Base-by-base conservation (phyloP, 2,113 vertebrate genomes). In the Lampris megalopsis region DNA sequence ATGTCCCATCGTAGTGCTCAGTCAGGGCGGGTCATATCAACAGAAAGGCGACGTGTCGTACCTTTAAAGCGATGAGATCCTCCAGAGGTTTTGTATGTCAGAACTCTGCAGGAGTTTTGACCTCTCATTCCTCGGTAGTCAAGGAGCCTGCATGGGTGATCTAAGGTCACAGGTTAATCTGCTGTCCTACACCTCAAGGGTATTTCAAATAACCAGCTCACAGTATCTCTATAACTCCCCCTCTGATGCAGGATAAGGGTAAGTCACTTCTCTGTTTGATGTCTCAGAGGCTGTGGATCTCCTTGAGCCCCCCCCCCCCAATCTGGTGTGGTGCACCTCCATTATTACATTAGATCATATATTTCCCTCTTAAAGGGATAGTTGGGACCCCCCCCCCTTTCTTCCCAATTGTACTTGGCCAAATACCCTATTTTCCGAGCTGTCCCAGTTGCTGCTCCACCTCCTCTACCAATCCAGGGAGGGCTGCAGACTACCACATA, bases 131-230 rank as follows among this genome's bases (percentile, higher is more conserved):
- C 61, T 88, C 82, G 80, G 76, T 83, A 64, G 84, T 91, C 83
- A 73, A 75, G 84, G 73, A 85, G 73, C 79, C 81, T 69, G 73
- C 79, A 79, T 69, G 70, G 81, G 80, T 66, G 62, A 84, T 85
- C 73, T 60, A 35, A 81, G 87, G 81, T 91, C 83, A 86, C 70
- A 73, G 74, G 73, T 81, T 88, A 83, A 90, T 88, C 83, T 86
- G 49, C 67, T 87, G 90, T 86, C 84, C 79, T 89, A 81, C 71
- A 85, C 66, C 82, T 88, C 86, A 89, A 85, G 85, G 83, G 81
- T 72, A 80, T 86, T 85, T 89, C 57, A 60, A 82, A 91, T 86
- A 67, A 86, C 71, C 81, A 83, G 75, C 82, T 67, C 58, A 71
- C 56, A 64, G 77, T 5, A 0, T 68, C 48, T 1, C 77, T 67